Evolutionary conservation across 2,797 vertebrate genomes (phyloP).

Genomic region (Eulemur albifrons): DNA sequence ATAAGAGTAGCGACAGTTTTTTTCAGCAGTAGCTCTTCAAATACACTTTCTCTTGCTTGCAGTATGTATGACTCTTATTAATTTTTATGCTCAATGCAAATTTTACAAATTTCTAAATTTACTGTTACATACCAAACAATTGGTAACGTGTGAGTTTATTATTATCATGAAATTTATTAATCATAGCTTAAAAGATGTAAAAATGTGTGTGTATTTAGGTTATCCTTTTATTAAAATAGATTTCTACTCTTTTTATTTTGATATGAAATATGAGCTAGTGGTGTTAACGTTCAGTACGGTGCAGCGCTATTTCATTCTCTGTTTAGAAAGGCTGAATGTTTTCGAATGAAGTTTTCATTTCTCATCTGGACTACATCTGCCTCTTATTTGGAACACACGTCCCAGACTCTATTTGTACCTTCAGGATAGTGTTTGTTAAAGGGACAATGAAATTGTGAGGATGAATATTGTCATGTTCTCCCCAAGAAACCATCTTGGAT

Average conservation of each 20-base stretch:
- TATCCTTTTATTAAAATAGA: background rate
- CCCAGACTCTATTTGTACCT: background rate
- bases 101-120: background rate
- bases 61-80: background rate
- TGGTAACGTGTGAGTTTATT: background rate
- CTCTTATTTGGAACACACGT: background rate
- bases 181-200: background rate
- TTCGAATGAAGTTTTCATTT: background rate
- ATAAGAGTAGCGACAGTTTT: background rate
- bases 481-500: background rate
- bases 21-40: background rate
- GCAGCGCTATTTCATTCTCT: background rate
- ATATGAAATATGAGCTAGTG: background rate
- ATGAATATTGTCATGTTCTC: background rate
- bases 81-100: background rate
- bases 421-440: background rate
- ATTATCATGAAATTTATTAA: background rate
- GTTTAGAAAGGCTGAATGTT: background rate
- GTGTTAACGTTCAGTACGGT: background rate
- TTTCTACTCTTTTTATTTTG: background rate
- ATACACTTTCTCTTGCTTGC: background rate
- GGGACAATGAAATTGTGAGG: background rate
- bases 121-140: background rate
- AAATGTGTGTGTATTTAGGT: background rate
- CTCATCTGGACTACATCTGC: background rate